Percentiles rank a stretch among this genome's conserved stretches.
phyloP scores from a whole-genome alignment of 2,797 vertebrate genomes.

The Avahi laniger region DNA sequence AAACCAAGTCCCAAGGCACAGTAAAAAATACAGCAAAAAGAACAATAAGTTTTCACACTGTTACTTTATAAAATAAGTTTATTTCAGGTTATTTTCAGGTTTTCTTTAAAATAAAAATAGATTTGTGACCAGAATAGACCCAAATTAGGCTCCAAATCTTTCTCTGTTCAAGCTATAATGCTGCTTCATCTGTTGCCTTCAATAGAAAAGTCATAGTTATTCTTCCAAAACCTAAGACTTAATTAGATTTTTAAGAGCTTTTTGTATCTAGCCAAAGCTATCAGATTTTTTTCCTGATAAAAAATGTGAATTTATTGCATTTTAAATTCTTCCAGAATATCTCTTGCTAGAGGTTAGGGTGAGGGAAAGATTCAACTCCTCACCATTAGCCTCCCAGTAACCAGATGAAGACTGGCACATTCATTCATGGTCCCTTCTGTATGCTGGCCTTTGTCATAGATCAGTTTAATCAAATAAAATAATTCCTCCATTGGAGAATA shows the following conservation, averaged over 20 bases:
- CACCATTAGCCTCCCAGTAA: neutral
- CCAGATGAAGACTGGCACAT: neutral
- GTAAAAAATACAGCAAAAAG: conserved; percentile 55
- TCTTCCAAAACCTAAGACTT: conserved; percentile 40
- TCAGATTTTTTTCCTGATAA: neutral
- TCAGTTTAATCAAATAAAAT: neutral
- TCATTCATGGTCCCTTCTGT: neutral
- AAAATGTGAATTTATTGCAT: conserved; percentile 7
- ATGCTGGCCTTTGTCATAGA: neutral
- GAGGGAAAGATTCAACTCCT: neutral
- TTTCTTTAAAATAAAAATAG: conserved; percentile 50
- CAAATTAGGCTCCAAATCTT: conserved; percentile 1
- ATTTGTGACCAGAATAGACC: conserved; percentile 39
- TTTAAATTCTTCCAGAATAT: conserved; percentile 20
- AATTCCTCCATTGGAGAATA: neutral
- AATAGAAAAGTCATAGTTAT: neutral
- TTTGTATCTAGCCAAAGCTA: neutral
- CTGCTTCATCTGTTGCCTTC: neutral
- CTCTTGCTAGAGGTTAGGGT: neutral
- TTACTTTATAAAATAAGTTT: conserved; percentile 57
- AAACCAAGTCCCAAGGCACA: conserved; percentile 67
- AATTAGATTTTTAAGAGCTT: neutral
- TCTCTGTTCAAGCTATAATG: neutral
- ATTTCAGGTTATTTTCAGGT: neutral
- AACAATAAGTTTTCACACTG: conserved; percentile 52